Evolutionary conservation across 2,113 vertebrate genomes (phyloP).

Genomic region (Saguinus imperator): DNA sequence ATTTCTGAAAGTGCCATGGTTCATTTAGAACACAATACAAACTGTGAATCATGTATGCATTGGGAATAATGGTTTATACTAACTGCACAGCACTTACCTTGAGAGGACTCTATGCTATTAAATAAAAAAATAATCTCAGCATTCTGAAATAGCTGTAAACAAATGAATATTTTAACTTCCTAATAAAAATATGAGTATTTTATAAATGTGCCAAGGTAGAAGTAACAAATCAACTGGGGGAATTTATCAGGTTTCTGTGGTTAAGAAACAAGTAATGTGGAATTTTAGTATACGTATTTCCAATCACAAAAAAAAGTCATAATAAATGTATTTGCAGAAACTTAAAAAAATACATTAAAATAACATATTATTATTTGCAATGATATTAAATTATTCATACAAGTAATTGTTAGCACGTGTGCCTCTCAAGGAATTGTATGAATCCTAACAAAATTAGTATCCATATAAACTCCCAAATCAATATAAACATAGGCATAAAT

Average conservation of each 20-base stretch:
- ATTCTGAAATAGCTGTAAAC: background rate
- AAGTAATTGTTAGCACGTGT: background rate
- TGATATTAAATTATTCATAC: constrained; percentile 15
- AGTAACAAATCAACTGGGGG: background rate
- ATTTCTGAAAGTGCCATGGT: background rate
- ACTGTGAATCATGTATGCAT: background rate
- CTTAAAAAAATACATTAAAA: background rate
- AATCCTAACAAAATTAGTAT: background rate
- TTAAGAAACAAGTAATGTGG: background rate
- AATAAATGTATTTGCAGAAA: constrained; percentile 42
- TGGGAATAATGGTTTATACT: background rate
- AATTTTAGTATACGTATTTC: constrained; percentile 50
- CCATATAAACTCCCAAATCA: background rate
- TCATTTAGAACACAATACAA: background rate
- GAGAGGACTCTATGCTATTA: background rate
- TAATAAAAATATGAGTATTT: constrained; percentile 27
- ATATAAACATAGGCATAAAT: background rate
- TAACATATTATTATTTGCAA: background rate
- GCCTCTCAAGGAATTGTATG: background rate
- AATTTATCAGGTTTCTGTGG: constrained; percentile 11
- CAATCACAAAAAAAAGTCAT: constrained; percentile 12
- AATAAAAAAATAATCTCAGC: background rate
- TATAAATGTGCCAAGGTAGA: background rate
- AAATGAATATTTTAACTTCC: constrained; percentile 1
- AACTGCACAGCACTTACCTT: background rate